Conservation (phyloP, 64 coral and sea anemone genomes). For the Stichodactyla helianthus region DNA sequence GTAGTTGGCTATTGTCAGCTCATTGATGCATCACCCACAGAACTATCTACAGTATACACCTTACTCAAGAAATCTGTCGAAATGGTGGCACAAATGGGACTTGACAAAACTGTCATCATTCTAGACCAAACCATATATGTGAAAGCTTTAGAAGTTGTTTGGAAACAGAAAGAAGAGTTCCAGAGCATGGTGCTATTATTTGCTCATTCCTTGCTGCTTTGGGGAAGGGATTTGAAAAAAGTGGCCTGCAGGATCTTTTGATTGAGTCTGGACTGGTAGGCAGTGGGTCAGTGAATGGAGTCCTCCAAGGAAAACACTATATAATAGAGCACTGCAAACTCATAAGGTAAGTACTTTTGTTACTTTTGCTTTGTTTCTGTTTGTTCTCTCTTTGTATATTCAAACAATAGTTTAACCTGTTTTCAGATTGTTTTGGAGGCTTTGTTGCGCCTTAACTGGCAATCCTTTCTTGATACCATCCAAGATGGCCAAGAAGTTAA, state of each 20-base stretch:
- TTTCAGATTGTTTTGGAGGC: slow-evolving; percentile 40
- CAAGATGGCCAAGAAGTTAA: slow-evolving; percentile 7
- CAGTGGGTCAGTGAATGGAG: slow-evolving; percentile 36
- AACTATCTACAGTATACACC: slow-evolving; percentile 30
- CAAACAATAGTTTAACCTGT: not conserved
- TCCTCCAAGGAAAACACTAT: slow-evolving; percentile 51
- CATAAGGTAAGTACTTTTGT: slow-evolving; percentile 26
- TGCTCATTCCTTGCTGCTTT: slow-evolving; percentile 37
- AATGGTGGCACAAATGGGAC: slow-evolving; percentile 42
- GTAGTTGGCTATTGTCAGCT: slow-evolving; percentile 29
- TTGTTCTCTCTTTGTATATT: slow-evolving; percentile 1
- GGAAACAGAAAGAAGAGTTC: slow-evolving; percentile 55
- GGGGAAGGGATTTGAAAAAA: slow-evolving; percentile 37
- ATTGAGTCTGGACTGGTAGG: slow-evolving; percentile 36
- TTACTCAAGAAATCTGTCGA: slow-evolving; percentile 33
- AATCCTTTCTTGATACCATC: slow-evolving; percentile 21
- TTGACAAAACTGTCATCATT: slow-evolving; percentile 17
- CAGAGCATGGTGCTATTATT: slow-evolving; percentile 28
- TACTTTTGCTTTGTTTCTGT: not conserved
- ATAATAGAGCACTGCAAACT: slow-evolving; percentile 36
- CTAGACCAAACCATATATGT: slow-evolving; percentile 54
- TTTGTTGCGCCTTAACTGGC: slow-evolving; percentile 45
- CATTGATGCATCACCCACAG: slow-evolving; percentile 39
- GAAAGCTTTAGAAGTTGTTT: slow-evolving; percentile 49
- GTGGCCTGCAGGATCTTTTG: slow-evolving; percentile 47